Evolutionary conservation across 2,888 invertebrate species (phyloP).

Genomic region (Protophormia terraenovae): DNA sequence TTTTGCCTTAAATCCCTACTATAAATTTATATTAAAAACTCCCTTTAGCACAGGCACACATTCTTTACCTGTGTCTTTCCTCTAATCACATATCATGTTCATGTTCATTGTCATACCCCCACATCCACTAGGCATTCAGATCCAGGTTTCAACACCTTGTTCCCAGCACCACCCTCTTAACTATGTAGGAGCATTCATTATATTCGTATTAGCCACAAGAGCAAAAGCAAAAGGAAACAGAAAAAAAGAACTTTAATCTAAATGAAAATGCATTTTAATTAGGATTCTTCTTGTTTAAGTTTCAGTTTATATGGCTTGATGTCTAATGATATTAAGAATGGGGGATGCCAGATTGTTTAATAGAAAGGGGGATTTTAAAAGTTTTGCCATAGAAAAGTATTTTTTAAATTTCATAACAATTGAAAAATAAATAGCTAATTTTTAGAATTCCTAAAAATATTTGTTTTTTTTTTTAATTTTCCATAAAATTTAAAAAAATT

Average conservation of each 20-base stretch:
- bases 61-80: too few relatives aligned
- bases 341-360: slow-evolving; percentile 27
- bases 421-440: too few relatives aligned
- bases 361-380: not conserved
- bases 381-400: not conserved
- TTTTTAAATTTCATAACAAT: too few relatives aligned
- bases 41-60: too few relatives aligned
- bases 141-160: too few relatives aligned
- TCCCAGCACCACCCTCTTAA: not conserved
- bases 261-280: slow-evolving; percentile 80
- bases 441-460: too few relatives aligned
- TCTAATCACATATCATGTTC: slow-evolving; percentile 39
- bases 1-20: slow-evolving; percentile 39
- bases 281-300: slow-evolving; percentile 74
- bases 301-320: slow-evolving; percentile 18
- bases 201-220: slow-evolving; percentile 48
- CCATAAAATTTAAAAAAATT: too few relatives aligned
- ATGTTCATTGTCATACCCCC: slow-evolving; percentile 47
- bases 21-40: slow-evolving; percentile 21
- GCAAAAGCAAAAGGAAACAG: not conserved
- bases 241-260: slow-evolving; percentile 52
- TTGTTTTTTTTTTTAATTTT: too few relatives aligned
- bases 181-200: not conserved
- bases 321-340: slow-evolving; percentile 21
- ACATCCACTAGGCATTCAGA: not conserved